Evolutionary conservation across 2,797 vertebrate species (phyloP).

Genomic region (Buphagus erythrorhynchus): DNA sequence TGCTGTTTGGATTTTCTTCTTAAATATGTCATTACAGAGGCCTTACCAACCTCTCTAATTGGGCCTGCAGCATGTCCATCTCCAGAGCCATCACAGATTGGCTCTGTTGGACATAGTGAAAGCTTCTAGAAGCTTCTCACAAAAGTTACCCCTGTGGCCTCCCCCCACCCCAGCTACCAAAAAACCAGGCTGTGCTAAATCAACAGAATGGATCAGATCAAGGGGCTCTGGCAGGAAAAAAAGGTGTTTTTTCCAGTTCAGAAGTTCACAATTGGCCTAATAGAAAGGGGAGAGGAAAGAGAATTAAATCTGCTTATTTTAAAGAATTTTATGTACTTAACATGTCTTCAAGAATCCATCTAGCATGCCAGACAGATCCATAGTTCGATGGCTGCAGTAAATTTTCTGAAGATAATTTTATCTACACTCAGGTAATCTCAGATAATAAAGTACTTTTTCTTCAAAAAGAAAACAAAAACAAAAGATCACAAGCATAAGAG

Average conservation of each 20-base stretch:
- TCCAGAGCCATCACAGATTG: neutral
- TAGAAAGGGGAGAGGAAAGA: neutral
- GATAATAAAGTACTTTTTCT: neutral
- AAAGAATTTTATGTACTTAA: neutral
- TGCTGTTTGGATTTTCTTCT: neutral
- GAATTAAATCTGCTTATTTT: neutral
- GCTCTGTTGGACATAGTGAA: neutral
- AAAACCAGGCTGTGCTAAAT: neutral
- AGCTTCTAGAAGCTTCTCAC: neutral
- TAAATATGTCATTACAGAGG: neutral
- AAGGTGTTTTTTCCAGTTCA: neutral
- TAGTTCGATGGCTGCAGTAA: rapidly evolving
- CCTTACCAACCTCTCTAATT: rapidly evolving
- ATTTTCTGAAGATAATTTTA: neutral
- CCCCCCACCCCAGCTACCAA: neutral
- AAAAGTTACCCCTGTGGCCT: neutral
- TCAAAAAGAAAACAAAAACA: neutral
- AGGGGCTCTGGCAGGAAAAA: neutral
- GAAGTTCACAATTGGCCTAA: neutral
- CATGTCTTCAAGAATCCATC: neutral
- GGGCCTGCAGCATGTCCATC: neutral
- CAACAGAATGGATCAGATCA: neutral
- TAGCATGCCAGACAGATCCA: neutral
- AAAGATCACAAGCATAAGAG: neutral
- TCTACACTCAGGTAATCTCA: neutral